Evolutionary conservation across 1,140 invertebrate genomes (phyloP), one percentile per base, ranked within the genome.

Genomic region (Plectrocnemia conspersa): DNA sequence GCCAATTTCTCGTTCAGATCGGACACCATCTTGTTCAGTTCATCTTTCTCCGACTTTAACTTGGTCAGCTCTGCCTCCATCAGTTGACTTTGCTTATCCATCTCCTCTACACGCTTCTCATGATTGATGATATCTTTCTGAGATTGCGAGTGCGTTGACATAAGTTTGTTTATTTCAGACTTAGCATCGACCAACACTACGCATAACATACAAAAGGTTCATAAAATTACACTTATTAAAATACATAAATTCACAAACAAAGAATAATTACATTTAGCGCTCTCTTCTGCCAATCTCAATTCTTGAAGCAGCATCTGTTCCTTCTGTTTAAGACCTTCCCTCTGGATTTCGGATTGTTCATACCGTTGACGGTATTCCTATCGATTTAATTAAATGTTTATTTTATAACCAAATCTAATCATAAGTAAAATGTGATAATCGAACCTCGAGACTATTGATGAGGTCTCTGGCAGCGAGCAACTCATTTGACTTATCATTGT

Each of bases 371-470:
- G 27, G 27, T 29, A 29, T 29, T 29, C 27, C 27, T 29, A n/a
- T 7, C 6, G n/a, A 29, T 29, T 29, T 6, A 16, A 54, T 35
- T 41, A 21, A 19, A 55, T 16, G 7, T n/a, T 38, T 18, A 24
- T 58, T 19, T 1, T 46, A n/a, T n/a, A 10, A 15, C 18, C 47
- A 46, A 18, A 33, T 16, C 42, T 44, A 11, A 45, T 15, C n/a
- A 19, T 19, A 23, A 45, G 7, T 45, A n/a, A 23, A 19, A 23
- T 9, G 27, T n/a, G 6, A 29, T 29, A 45, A 13, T 25, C 42
- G 27, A 53, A 81, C 79, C 70, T 82, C 79, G 27, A 82, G 71
- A 66, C 82, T 79, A 52, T 77, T 74, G 65, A 65, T 33, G 68
- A 66, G 52, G 71, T 74, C 78, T 19, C 71, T 72, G 2, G 76